These are phyloP conservation scores for Lepus europaeus DNA, from an alignment of 2,113 vertebrate genomes.

Conservation along the genomic window DNA sequence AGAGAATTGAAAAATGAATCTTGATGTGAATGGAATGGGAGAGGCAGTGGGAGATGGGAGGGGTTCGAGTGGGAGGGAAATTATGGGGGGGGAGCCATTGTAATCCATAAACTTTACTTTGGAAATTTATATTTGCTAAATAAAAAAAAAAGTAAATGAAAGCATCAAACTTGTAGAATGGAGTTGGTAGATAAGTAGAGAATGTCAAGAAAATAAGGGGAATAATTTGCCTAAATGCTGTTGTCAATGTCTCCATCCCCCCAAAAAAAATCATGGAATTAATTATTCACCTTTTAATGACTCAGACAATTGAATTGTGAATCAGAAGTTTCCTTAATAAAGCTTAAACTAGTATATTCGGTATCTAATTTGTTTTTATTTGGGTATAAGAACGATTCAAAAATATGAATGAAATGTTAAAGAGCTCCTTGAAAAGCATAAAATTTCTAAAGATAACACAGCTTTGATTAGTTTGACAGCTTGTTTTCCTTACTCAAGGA, in stretches of 20 bases:
- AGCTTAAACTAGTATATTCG: background rate
- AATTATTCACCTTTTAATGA: background rate
- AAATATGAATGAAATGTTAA: background rate
- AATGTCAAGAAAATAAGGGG: background rate
- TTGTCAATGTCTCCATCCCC: background rate
- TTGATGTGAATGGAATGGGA: too few species aligned
- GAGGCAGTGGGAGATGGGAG: too few species aligned
- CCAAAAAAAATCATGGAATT: background rate
- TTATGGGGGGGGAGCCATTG: too few species aligned
- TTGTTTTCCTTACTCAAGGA: background rate
- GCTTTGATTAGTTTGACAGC: background rate
- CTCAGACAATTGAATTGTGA: background rate
- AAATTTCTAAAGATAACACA: constrained; percentile 14
- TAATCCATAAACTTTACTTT: too few species aligned
- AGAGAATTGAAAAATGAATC: too few species aligned
- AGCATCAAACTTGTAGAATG: background rate
- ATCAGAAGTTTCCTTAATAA: background rate
- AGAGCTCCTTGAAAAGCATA: background rate
- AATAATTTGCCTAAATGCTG: background rate
- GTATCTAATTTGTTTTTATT: constrained; percentile 30
- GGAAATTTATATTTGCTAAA: too few species aligned
- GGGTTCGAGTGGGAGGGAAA: too few species aligned
- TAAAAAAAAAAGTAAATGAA: too few species aligned
- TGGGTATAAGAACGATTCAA: background rate
- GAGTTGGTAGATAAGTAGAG: background rate